These are phyloP conservation scores for Mya arenaria DNA, from an alignment of 1,140 invertebrate species.

Conservation along the genomic window DNA sequence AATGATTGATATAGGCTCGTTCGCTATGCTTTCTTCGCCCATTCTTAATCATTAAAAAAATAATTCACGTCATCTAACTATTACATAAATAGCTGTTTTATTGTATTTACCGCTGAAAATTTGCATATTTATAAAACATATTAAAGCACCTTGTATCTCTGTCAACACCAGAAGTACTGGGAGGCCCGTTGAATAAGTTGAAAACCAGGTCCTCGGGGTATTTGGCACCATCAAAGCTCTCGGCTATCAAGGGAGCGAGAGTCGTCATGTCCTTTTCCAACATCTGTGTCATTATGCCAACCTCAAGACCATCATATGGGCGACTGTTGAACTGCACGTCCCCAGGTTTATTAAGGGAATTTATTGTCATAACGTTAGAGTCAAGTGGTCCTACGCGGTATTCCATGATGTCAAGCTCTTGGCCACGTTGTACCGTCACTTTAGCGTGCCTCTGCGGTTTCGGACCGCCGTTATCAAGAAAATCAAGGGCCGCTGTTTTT, in stretches of 20 bases:
- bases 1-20: no score
- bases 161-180: constrained; percentile 9
- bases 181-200: constrained; percentile 40
- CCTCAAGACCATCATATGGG: constrained; percentile 27
- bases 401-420: constrained; percentile 43
- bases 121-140: no score
- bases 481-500: constrained; percentile 23
- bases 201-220: constrained; percentile 8
- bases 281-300: constrained; percentile 8
- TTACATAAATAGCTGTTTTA: no score
- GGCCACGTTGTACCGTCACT: constrained; percentile 29
- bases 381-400: constrained; percentile 48
- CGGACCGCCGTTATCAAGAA: constrained; percentile 11
- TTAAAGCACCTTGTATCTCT: constrained; percentile 27
- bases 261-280: constrained; percentile 8
- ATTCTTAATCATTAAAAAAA: no score
- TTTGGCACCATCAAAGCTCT: constrained; percentile 43
- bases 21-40: no score
- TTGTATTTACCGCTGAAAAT: no score
- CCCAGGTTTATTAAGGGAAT: background rate
- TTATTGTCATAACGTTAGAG: background rate
- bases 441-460: constrained; percentile 30
- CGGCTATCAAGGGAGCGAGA: constrained; percentile 19
- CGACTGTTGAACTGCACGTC: constrained; percentile 41
- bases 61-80: no score